Evolutionary conservation across 2,888 invertebrate species (phyloP), one percentile per base, ranked within the genome.

Genomic region (Tachina lurida): DNA sequence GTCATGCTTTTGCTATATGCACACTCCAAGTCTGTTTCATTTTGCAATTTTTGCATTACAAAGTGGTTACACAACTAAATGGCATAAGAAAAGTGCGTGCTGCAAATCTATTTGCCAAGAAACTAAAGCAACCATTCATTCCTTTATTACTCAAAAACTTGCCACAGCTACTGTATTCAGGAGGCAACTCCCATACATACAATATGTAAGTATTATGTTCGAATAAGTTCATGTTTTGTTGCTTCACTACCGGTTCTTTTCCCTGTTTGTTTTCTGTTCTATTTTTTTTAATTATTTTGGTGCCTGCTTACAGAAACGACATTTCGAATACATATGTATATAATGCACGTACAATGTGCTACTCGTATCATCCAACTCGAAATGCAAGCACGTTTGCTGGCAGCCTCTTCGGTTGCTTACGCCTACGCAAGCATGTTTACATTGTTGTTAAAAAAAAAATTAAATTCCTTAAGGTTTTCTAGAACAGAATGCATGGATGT

Each of bases 381-480:
- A 39, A 45, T 39, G 45, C 45, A 49, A 52, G 68, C 63, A 62
- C 62, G 17, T 65, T 45, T 15, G 15, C 8, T 9, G 56, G n/a
- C 41, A 49, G 63, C 43, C 74, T 58, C 43, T 17, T 39, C 31
- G 10, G 9, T 52, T 70, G 70, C 63, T 10, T 71, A 79, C 86
- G 47, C 86, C 86, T 76, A 86, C 82, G 86, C 86, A 86, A 83
- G 79, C 62, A 79, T 86, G 86, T 83, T 86, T 83, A 79, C 78
- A 76, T 76, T 83, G 78, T 75, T 79, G 54, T 86, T 74, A 49
- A 71, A 52, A 52, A 71, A 13, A 74, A 65, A 54, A 15, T 19
- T 4, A 49, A 54, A 62, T 79, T 79, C 60, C 43, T 54, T 17
- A 52, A 78, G 68, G n/a, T 58, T 49, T 81, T 71, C 31, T 13